Evolutionary conservation across 2,888 invertebrate species (phyloP).

Genomic region (Gonocerus acuteangulatus): DNA sequence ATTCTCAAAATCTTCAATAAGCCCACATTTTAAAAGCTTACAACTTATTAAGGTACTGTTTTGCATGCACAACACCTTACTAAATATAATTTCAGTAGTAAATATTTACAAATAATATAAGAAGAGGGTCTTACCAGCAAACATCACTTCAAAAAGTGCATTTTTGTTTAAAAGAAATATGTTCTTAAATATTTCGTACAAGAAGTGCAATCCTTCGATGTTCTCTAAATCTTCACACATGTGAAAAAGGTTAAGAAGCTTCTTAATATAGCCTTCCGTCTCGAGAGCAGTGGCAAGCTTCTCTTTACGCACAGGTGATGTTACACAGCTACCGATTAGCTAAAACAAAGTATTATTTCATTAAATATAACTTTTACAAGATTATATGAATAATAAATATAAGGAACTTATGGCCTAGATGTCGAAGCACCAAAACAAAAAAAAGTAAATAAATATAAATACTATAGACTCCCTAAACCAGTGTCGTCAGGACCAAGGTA

Average conservation of each 20-base stretch:
- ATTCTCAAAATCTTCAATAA: too few relatives aligned
- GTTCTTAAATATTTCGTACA: conserved; percentile 97
- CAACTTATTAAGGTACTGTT: too few relatives aligned
- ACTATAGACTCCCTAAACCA: too few relatives aligned
- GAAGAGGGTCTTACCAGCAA: conserved; percentile 66
- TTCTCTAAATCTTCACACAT: conserved; percentile 97
- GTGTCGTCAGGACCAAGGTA: too few relatives aligned
- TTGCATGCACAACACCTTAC: too few relatives aligned
- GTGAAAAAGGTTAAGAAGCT: conserved; percentile 88
- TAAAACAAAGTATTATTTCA: conserved; percentile 38
- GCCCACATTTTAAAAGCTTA: too few relatives aligned
- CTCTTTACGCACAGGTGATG: conserved; percentile 85
- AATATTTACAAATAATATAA: too few relatives aligned
- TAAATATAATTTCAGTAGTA: too few relatives aligned
- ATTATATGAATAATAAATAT: neutral
- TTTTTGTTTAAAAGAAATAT: conserved; percentile 97
- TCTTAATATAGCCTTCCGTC: conserved; percentile 89
- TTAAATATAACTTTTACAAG: neutral
- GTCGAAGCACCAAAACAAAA: too few relatives aligned
- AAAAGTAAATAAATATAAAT: too few relatives aligned
- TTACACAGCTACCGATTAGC: conserved; percentile 77
- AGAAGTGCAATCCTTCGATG: conserved; percentile 84
- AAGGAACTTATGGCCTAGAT: neutral
- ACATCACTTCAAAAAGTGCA: conserved; percentile 94
- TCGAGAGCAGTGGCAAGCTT: conserved; percentile 89